Percentiles rank a stretch among this genome's conserved stretches.
Evolutionary conservation across 2,888 invertebrate genomes (phyloP).

Genomic region (Caenorhabditis japonica): DNA sequence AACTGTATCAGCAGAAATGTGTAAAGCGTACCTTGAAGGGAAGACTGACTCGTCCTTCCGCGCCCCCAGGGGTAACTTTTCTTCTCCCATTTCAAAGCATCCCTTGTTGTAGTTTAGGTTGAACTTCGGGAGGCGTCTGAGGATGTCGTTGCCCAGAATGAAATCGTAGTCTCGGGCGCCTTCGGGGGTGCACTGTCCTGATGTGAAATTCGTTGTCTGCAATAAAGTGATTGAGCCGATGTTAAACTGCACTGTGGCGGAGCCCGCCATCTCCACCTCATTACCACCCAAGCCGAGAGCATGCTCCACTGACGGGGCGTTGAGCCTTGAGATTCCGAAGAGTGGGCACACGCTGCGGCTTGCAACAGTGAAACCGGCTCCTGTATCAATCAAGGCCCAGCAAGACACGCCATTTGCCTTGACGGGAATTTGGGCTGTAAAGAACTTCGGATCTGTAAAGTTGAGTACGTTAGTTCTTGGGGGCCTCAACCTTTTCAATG

Average conservation of each 20-base stretch:
- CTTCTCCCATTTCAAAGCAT: too few relatives aligned
- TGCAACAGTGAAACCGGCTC: slow-evolving; percentile 15
- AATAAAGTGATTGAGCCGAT: neutral
- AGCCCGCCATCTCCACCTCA: slow-evolving; percentile 13
- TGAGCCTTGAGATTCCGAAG: neutral
- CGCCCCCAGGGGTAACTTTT: too few relatives aligned
- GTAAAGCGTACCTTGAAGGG: neutral
- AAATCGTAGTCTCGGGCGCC: slow-evolving; percentile 1
- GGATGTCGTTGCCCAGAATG: slow-evolving; percentile 32
- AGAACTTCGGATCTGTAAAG: slow-evolving; percentile 9
- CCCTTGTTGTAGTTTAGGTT: slow-evolving; percentile 15
- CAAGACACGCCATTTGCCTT: slow-evolving; percentile 5
- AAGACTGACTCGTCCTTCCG: too few relatives aligned
- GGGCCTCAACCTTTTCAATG: too few relatives aligned
- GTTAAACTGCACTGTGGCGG: slow-evolving; percentile 2
- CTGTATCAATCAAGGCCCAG: slow-evolving; percentile 21
- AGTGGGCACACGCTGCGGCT: neutral
- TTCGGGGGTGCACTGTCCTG: neutral
- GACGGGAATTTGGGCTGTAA: slow-evolving; percentile 23
- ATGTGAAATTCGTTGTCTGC: slow-evolving; percentile 15
- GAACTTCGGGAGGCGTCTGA: slow-evolving; percentile 12
- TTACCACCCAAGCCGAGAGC: slow-evolving; percentile 10
- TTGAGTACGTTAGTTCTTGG: too few relatives aligned
- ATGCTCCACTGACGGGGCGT: neutral
- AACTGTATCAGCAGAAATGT: neutral